A percentile compares a stretch with the other conserved stretches of the same genome.
Evolutionary conservation across 2,797 vertebrate genomes (phyloP).

Genomic region (Synanceia verrucosa): DNA sequence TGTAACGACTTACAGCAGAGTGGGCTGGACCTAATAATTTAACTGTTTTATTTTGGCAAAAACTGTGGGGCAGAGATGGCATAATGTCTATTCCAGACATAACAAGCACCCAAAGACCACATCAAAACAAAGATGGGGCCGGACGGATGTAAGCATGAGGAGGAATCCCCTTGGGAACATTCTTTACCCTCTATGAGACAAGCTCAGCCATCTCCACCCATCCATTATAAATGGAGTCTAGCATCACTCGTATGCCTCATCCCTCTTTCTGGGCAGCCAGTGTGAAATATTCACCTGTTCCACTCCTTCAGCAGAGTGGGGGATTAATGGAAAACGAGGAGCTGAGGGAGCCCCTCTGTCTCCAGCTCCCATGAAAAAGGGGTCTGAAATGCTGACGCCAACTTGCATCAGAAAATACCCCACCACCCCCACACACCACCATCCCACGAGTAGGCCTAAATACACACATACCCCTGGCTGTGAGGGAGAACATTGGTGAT

Average conservation of each 20-base stretch:
- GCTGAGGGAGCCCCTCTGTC: slow-evolving; percentile 52
- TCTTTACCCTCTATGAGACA: slow-evolving; percentile 71
- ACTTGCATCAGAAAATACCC: slow-evolving; percentile 60
- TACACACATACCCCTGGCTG: not conserved
- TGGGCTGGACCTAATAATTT: slow-evolving; percentile 1
- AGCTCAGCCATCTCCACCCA: slow-evolving; percentile 57
- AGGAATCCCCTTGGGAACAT: slow-evolving; percentile 62
- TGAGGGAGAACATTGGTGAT: slow-evolving; percentile 13
- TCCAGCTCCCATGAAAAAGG: slow-evolving; percentile 38
- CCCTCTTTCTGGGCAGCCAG: slow-evolving; percentile 63
- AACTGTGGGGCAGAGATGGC: not conserved
- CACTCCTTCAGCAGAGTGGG: slow-evolving; percentile 59
- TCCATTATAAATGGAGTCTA: slow-evolving; percentile 75
- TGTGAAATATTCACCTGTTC: slow-evolving; percentile 77
- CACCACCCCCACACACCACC: not conserved
- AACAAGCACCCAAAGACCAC: slow-evolving; percentile 36
- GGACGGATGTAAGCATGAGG: slow-evolving; percentile 31
- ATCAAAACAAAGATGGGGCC: slow-evolving; percentile 33
- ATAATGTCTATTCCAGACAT: slow-evolving; percentile 48
- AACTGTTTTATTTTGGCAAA: slow-evolving; percentile 16
- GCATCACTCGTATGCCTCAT: slow-evolving; percentile 58
- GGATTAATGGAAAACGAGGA: slow-evolving; percentile 68
- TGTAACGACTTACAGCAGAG: slow-evolving; percentile 27
- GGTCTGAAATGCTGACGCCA: slow-evolving; percentile 60
- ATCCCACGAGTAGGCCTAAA: not conserved